These are phyloP conservation scores for Cheilosia urbana DNA, from an alignment of 2,888 invertebrate genomes.

Conservation along the genomic window DNA sequence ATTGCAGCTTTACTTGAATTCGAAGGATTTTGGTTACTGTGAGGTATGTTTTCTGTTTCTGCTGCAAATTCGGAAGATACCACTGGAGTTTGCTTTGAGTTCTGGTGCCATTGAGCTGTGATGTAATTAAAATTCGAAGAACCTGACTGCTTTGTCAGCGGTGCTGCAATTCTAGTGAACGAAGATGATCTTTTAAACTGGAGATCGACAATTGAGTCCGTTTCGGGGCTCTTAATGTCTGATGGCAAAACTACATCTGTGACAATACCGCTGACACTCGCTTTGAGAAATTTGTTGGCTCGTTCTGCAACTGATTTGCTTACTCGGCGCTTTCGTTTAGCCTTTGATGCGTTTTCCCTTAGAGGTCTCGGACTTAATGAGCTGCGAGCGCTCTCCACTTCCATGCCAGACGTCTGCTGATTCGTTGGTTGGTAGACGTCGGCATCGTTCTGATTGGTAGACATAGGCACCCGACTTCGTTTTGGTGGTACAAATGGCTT, in stretches of 20 bases:
- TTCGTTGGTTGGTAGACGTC: no score
- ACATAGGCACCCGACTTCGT: not conserved
- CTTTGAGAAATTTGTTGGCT: constrained; percentile 8
- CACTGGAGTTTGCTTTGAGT: not conserved
- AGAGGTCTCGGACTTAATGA: no score
- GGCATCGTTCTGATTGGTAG: not conserved
- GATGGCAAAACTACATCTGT: no score
- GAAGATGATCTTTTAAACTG: not conserved
- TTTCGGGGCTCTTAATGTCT: no score
- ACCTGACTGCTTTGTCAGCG: not conserved
- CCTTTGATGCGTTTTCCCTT: not conserved
- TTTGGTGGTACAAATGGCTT: constrained; percentile 45
- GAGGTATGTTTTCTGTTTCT: no score
- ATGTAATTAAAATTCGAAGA: not conserved
- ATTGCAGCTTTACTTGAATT: no score
- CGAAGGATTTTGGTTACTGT: no score
- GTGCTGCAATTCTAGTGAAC: not conserved
- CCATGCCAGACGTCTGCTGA: not conserved
- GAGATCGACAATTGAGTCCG: not conserved
- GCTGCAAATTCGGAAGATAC: no score
- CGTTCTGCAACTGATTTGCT: not conserved
- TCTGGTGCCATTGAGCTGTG: not conserved
- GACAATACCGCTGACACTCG: not conserved
- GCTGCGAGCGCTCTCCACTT: not conserved
- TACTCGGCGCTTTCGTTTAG: constrained; percentile 22